Conservation (phyloP, 2,888 invertebrate genomes). For the Isoperla grammatica region DNA sequence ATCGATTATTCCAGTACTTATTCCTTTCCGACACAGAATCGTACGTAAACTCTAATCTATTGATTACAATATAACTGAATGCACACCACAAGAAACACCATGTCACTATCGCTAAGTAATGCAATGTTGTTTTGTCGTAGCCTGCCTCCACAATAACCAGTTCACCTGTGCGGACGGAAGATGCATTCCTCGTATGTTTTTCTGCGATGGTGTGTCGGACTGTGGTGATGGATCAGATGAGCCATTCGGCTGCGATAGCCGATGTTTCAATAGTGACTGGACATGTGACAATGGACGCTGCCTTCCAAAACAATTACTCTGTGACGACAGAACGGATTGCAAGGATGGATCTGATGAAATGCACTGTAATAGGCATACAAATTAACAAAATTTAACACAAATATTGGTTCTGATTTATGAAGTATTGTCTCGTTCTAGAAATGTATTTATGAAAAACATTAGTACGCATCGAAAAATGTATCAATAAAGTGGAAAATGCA, state of each 20-base stretch:
- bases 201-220: slow-evolving; percentile 61
- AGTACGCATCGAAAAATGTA: background rate
- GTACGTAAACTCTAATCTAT: too few relatives aligned
- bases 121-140: slow-evolving; percentile 45
- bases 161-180: slow-evolving; percentile 56
- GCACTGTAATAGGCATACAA: slow-evolving; percentile 24
- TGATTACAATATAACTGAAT: too few relatives aligned
- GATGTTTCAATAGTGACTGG: slow-evolving; percentile 33
- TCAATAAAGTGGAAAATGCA: background rate
- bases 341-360: slow-evolving; percentile 37
- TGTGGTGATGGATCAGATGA: slow-evolving; percentile 66
- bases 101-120: too few relatives aligned
- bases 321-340: slow-evolving; percentile 36
- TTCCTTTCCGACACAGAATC: too few relatives aligned
- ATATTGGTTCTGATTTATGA: background rate
- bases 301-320: slow-evolving; percentile 31
- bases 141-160: slow-evolving; percentile 51
- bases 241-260: slow-evolving; percentile 48
- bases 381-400: background rate
- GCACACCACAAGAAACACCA: too few relatives aligned
- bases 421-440: too few relatives aligned
- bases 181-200: slow-evolving; percentile 54
- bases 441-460: too few relatives aligned
- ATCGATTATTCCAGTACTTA: too few relatives aligned
- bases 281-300: slow-evolving; percentile 38